Evolutionary conservation across 2,113 vertebrate genomes (phyloP).

Genomic region (Ivindomyrus marchei): DNA sequence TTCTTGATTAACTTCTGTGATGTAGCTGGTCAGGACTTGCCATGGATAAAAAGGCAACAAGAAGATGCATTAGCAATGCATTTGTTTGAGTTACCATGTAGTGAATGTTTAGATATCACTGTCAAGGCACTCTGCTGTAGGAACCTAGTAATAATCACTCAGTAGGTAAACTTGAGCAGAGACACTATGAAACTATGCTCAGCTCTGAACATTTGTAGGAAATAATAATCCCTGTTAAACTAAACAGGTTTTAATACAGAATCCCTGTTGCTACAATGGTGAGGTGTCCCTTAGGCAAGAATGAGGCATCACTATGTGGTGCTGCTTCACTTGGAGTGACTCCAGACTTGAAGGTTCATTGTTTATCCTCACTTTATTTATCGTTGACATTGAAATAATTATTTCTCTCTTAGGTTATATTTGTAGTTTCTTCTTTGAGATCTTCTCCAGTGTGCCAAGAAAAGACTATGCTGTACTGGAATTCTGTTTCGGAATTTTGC

Average conservation of each 20-base stretch:
- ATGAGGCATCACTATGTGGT: neutral
- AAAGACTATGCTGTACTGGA: neutral
- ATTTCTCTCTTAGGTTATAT: neutral
- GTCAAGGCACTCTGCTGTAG: neutral
- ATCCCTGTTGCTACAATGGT: neutral
- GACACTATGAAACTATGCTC: neutral
- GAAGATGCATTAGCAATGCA: neutral
- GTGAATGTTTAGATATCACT: conserved; percentile 5
- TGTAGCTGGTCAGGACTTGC: neutral
- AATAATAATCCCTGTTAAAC: neutral
- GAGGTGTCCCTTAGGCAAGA: too few relatives aligned
- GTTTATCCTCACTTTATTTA: neutral
- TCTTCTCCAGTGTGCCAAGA: neutral
- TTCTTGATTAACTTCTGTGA: neutral
- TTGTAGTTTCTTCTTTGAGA: neutral
- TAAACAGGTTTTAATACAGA: neutral
- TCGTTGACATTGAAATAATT: neutral
- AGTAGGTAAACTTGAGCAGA: neutral
- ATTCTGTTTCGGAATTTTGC: neutral
- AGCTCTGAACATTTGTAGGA: neutral
- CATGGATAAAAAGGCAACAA: neutral
- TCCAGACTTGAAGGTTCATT: neutral
- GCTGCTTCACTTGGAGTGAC: neutral
- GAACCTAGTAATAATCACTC: neutral
- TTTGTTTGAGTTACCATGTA: neutral